Percentiles rank a stretch among this genome's conserved stretches.
Evolutionary conservation across 2,888 invertebrate genomes (phyloP).

Genomic region (Agrypnus murinus): DNA sequence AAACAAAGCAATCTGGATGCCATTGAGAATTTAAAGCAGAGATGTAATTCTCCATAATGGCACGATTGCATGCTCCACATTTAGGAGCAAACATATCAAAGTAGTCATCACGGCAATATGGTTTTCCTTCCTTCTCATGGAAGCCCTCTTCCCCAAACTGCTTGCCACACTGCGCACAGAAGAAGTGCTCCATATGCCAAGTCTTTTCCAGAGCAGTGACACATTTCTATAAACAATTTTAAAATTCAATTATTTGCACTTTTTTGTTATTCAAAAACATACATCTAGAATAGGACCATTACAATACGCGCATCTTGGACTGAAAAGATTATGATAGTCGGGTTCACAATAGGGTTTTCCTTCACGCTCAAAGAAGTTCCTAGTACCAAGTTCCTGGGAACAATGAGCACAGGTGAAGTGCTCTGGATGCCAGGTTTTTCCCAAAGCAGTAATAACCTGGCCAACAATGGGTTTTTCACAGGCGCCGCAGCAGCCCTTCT

Average conservation of each 20-base stretch:
- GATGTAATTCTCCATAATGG: constrained; percentile 99
- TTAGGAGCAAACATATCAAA: constrained; percentile 99
- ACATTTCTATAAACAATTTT: constrained; percentile 87
- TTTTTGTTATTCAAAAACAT: constrained; percentile 72
- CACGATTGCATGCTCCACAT: constrained; percentile 95
- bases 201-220: constrained; percentile 98
- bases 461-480: constrained; percentile 99
- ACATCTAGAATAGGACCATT: constrained; percentile 99
- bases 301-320: constrained; percentile 98
- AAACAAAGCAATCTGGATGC: constrained; percentile 99
- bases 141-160: constrained; percentile 98
- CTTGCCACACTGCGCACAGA: constrained; percentile 97
- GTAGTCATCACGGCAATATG: constrained; percentile 96
- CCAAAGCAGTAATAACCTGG: constrained; percentile 97
- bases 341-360: constrained; percentile 98
- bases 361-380: constrained; percentile 99
- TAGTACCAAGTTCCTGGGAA: constrained; percentile 95
- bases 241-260: constrained; percentile 32
- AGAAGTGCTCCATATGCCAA: constrained; percentile 99
- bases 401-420: constrained; percentile 99
- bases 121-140: constrained; percentile 96
- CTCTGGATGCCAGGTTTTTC: constrained; percentile 99
- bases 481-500: constrained; percentile 99
- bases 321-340: constrained; percentile 98
- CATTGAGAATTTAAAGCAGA: constrained; percentile 98